phyloP scores from a whole-genome alignment of 2,888 invertebrate genomes.

The Tetragonisca angustula region DNA sequence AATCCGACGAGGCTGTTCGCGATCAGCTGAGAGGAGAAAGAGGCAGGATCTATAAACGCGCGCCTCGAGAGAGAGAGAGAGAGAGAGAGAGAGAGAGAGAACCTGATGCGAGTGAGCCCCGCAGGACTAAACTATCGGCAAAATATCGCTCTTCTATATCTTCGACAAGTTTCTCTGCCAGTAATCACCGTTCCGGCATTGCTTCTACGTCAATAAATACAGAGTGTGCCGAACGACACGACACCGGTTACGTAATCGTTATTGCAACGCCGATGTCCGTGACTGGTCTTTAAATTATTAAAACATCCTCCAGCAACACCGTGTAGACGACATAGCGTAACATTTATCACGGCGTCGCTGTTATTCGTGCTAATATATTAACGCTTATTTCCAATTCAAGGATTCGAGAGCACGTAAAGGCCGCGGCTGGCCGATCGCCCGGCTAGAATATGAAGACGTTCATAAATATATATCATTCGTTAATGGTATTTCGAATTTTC shows the following conservation, averaged over 20 bases:
- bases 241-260: conserved; percentile 58
- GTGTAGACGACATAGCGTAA: conserved; percentile 36
- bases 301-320: conserved; percentile 37
- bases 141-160: conserved; percentile 60
- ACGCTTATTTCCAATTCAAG: conserved; percentile 41
- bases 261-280: conserved; percentile 62
- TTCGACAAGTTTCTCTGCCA: conserved; percentile 37
- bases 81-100: neutral
- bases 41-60: conserved; percentile 19
- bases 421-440: neutral
- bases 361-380: conserved; percentile 44
- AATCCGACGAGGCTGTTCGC: conserved; percentile 18
- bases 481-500: conserved; percentile 27
- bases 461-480: conserved; percentile 17
- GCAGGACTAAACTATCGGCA: conserved; percentile 41
- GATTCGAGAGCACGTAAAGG: conserved; percentile 31
- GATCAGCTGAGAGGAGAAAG: conserved; percentile 6
- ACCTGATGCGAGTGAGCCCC: conserved; percentile 2
- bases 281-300: conserved; percentile 59
- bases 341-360: conserved; percentile 42
- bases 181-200: conserved; percentile 24
- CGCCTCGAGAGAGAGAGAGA: neutral
- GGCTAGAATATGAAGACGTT: neutral
- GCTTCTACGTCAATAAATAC: conserved; percentile 43
- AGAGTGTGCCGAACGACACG: conserved; percentile 38